Percentiles rank a stretch among this genome's conserved stretches.
Conservation (phyloP, 1,140 invertebrate species). For the Lordiphosa clarofinis region DNA sequence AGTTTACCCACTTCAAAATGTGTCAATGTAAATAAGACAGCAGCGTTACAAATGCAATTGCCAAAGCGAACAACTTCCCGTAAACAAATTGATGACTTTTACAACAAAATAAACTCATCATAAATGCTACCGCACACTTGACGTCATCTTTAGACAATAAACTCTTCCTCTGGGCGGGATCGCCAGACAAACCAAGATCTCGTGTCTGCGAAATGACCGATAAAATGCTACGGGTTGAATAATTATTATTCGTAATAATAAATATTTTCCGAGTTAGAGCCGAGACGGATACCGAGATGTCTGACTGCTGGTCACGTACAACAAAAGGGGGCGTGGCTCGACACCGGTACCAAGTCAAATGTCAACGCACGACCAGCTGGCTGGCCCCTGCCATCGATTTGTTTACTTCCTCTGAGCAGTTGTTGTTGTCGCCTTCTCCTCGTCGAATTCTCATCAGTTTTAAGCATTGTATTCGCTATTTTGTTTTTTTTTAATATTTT, state of each 20-base stretch:
- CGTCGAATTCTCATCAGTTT: slow-evolving; percentile 19
- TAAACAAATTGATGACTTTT: slow-evolving; percentile 7
- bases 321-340: slow-evolving; percentile 18
- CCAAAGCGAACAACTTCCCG: slow-evolving; percentile 2
- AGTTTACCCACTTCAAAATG: not conserved
- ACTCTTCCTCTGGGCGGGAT: slow-evolving; percentile 2
- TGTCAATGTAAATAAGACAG: slow-evolving; percentile 10
- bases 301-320: slow-evolving; percentile 38
- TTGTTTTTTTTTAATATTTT: slow-evolving; percentile 4
- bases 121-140: slow-evolving; percentile 29
- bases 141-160: slow-evolving; percentile 14
- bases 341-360: slow-evolving; percentile 38
- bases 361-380: slow-evolving; percentile 38
- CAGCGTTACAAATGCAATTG: not conserved
- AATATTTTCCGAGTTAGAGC: slow-evolving; percentile 15
- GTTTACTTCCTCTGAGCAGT: slow-evolving; percentile 7
- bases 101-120: slow-evolving; percentile 34
- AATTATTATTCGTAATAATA: slow-evolving; percentile 55
- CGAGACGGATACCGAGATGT: slow-evolving; percentile 11
- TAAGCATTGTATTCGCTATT: slow-evolving; percentile 4
- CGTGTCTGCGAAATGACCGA: slow-evolving; percentile 43
- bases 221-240: slow-evolving; percentile 22
- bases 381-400: slow-evolving; percentile 2
- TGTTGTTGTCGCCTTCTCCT: not conserved
- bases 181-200: slow-evolving; percentile 46